Conservation (phyloP, 1,140 invertebrate species). For the Sitodiplosis mosellana region DNA sequence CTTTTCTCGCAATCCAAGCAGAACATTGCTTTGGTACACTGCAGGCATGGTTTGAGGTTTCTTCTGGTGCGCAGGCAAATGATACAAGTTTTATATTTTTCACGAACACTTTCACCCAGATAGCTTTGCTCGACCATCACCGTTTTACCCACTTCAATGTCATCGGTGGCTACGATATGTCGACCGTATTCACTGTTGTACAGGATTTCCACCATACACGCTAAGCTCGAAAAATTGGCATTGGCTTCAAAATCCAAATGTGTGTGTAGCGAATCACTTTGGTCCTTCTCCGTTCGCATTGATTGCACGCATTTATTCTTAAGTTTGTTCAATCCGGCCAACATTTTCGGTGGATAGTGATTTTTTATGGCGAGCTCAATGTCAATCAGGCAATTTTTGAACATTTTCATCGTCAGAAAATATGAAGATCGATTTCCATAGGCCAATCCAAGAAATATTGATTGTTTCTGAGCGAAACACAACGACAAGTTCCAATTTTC, state of each 20-base stretch:
- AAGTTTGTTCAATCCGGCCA: constrained; percentile 5
- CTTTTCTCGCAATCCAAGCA: neutral
- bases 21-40: neutral
- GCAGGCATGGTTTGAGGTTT: neutral
- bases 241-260: neutral
- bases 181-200: neutral
- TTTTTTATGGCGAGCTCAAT: constrained; percentile 16
- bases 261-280: neutral
- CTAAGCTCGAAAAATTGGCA: neutral
- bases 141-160: neutral
- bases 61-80: neutral
- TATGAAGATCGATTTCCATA: constrained; percentile 27
- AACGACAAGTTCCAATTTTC: constrained; percentile 13
- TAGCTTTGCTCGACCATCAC: neutral
- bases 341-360: constrained; percentile 15
- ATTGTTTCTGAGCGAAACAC: constrained; percentile 9
- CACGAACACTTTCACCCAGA: neutral
- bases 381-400: constrained; percentile 21
- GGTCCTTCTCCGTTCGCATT: neutral
- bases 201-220: neutral
- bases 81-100: neutral
- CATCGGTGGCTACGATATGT: neutral
- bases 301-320: neutral
- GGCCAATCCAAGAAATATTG: constrained; percentile 16
- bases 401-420: constrained; percentile 20